Percentiles rank a stretch among this genome's conserved stretches.
These are phyloP conservation scores for Euleptes europaea DNA, from an alignment of 2,113 vertebrate genomes.

Conservation along the genomic window DNA sequence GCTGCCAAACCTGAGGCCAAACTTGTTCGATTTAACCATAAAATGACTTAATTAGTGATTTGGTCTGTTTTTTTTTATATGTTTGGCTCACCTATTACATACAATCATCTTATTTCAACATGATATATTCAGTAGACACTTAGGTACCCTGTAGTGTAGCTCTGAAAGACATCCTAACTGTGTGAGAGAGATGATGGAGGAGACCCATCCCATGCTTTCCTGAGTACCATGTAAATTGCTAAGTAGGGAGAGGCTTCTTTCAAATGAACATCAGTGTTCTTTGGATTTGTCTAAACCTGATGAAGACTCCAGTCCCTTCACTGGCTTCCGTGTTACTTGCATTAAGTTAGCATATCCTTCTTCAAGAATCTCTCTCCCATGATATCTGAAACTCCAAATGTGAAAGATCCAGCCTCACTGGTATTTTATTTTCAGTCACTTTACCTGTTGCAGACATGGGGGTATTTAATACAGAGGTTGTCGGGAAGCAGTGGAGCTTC, in stretches of 20 bases:
- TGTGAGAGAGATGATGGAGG: not conserved
- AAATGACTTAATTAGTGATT: slow-evolving; percentile 21
- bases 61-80: slow-evolving; percentile 48
- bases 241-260: not conserved
- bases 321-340: slow-evolving; percentile 15
- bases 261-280: slow-evolving; percentile 26
- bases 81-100: slow-evolving; percentile 46
- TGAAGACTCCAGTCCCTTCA: slow-evolving; percentile 1
- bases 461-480: not conserved
- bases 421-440: slow-evolving; percentile 23
- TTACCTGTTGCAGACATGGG: not conserved
- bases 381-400: not conserved
- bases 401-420: not conserved
- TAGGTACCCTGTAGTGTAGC: not conserved
- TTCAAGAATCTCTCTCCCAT: accelerated
- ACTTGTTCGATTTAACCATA: slow-evolving; percentile 24
- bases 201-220: slow-evolving; percentile 3
- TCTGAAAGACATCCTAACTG: not conserved
- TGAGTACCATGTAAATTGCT: slow-evolving; percentile 22
- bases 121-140: not conserved
- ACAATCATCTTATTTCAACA: not conserved
- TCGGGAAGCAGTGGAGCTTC: not conserved
- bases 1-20: slow-evolving; percentile 41
- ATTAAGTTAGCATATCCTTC: not conserved
- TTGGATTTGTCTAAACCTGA: not conserved